A percentile compares a stretch with the other conserved stretches of the same genome.
phyloP scores from a whole-genome alignment of 2,888 invertebrate genomes.

The Congeria kusceri region DNA sequence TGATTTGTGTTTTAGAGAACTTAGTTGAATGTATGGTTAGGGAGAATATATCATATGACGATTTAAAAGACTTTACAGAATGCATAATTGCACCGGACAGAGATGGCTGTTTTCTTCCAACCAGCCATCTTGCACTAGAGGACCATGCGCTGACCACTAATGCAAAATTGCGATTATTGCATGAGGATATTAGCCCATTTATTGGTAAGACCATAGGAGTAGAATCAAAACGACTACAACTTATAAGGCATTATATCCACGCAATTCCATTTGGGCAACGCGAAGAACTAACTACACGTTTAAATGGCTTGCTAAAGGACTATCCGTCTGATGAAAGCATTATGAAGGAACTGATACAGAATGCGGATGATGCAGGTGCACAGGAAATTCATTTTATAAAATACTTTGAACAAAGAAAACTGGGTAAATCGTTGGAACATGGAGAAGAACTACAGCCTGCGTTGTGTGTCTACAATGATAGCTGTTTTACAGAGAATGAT shows the following conservation, averaged over 20 bases:
- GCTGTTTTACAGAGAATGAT: conserved; percentile 76
- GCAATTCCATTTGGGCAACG: conserved; percentile 80
- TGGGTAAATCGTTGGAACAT: too few relatives aligned
- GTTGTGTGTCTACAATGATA: conserved; percentile 78
- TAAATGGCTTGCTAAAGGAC: conserved; percentile 76
- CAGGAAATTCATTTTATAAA: conserved; percentile 80
- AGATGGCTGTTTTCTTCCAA: conserved; percentile 60
- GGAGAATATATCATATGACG: conserved; percentile 4
- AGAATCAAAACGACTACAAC: conserved; percentile 43
- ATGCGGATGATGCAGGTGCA: conserved; percentile 82
- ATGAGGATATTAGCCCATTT: conserved; percentile 65
- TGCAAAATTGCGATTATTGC: conserved; percentile 54
- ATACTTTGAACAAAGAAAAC: conserved; percentile 65
- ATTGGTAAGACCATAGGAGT: conserved; percentile 74
- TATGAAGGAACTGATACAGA: conserved; percentile 83
- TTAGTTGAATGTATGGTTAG: conserved; percentile 16
- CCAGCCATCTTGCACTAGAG: conserved; percentile 71
- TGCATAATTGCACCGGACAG: conserved; percentile 70
- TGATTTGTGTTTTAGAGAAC: conserved; percentile 28
- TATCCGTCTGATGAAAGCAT: conserved; percentile 81
- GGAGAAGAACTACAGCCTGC: neutral
- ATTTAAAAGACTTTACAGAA: conserved; percentile 28
- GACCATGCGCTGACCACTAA: conserved; percentile 68
- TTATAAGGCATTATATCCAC: conserved; percentile 3
- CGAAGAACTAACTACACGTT: conserved; percentile 78